Conservation (phyloP, 2,888 invertebrate genomes). For the Caenorhabditis panamensis region DNA sequence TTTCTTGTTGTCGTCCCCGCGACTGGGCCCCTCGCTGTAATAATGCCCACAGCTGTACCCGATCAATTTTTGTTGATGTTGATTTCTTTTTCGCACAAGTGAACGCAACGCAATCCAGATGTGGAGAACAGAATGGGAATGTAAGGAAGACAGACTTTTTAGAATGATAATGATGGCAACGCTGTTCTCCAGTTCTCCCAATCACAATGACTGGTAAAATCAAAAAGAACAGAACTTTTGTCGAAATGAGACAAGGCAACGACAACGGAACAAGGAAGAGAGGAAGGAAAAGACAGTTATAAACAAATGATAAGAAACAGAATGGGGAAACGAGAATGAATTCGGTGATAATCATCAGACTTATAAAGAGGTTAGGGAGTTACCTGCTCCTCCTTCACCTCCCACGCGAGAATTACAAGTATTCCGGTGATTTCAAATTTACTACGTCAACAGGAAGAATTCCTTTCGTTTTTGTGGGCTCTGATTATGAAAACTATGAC, state of each 20-base stretch:
- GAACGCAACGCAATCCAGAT: constrained; percentile 39
- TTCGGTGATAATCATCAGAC: not conserved
- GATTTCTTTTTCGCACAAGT: constrained; percentile 23
- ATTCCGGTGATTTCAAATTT: not conserved
- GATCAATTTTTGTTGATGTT: constrained; percentile 58
- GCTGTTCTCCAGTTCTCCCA: constrained; percentile 4
- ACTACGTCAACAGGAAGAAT: constrained; percentile 5
- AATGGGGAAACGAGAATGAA: not conserved
- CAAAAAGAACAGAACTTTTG: constrained; percentile 12
- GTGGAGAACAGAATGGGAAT: constrained; percentile 22
- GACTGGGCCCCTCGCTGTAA: constrained; percentile 38
- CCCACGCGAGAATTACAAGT: not conserved
- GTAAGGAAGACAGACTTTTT: not conserved
- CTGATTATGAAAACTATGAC: not conserved
- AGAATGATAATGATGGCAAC: constrained; percentile 37
- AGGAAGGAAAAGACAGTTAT: constrained; percentile 2
- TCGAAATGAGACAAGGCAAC: not conserved
- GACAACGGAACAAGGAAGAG: too few relatives aligned
- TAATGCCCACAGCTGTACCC: constrained; percentile 57
- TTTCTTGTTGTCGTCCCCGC: constrained; percentile 28
- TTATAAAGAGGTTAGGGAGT: not conserved
- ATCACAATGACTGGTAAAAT: too few relatives aligned
- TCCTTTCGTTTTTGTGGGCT: not conserved
- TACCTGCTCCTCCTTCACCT: not conserved
- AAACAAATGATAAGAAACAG: constrained; percentile 18